phyloP scores from a whole-genome alignment of 2,113 vertebrate species.

The Chaetorhynchus papuensis region DNA sequence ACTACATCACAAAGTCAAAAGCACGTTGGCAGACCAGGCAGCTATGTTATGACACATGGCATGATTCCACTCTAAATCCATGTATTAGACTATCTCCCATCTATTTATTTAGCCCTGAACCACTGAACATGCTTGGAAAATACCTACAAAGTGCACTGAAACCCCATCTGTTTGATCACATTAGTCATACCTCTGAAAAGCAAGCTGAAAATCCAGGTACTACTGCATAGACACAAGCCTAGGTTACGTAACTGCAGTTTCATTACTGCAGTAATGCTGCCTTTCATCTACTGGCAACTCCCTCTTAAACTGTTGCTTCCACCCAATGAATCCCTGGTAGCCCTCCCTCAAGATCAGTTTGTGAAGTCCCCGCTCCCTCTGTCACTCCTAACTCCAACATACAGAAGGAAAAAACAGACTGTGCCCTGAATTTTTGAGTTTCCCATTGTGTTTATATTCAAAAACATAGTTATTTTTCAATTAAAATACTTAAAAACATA shows the following conservation, averaged over 20 bases:
- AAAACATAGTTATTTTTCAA: neutral
- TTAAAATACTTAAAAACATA: neutral
- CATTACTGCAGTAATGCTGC: neutral
- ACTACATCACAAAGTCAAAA: neutral
- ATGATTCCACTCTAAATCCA: neutral
- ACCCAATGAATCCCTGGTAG: neutral
- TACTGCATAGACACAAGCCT: neutral
- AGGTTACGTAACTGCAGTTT: neutral
- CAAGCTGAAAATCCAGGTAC: neutral
- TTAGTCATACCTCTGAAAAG: neutral
- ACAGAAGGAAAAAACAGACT: neutral
- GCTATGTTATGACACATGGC: neutral
- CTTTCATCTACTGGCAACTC: neutral
- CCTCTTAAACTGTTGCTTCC: neutral
- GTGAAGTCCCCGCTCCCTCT: neutral
- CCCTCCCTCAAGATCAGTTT: neutral
- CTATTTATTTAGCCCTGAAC: neutral
- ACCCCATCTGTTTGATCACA: neutral
- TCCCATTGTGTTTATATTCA: neutral
- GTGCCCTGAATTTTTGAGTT: neutral
- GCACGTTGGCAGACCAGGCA: neutral
- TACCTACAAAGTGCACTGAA: neutral
- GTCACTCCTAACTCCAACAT: neutral
- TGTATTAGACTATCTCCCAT: neutral
- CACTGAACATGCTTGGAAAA: neutral